Conservation (phyloP, 1,140 invertebrate genomes). For the Bombus cullumanus region DNA sequence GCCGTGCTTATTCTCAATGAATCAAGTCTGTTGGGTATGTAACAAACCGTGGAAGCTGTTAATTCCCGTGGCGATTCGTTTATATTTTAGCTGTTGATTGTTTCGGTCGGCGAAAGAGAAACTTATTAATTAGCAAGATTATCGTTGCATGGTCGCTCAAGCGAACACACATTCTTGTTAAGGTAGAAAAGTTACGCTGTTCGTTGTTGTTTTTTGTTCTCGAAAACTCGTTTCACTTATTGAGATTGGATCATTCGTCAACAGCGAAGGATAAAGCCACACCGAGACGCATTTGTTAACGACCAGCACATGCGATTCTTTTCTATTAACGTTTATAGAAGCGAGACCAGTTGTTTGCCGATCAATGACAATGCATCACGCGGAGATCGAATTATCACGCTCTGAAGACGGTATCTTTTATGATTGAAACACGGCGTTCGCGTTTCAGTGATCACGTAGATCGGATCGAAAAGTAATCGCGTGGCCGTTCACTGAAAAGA, state of each 20-base stretch:
- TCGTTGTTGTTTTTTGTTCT: conserved; percentile 12
- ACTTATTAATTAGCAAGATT: too few relatives aligned
- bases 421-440: conserved; percentile 22
- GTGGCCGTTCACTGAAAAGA: conserved; percentile 64
- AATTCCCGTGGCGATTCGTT: conserved; percentile 38
- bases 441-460: conserved; percentile 72
- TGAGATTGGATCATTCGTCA: neutral
- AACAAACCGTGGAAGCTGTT: conserved; percentile 36
- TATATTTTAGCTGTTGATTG: too few relatives aligned
- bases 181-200: neutral
- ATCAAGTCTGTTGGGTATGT: conserved; percentile 37
- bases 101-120: too few relatives aligned
- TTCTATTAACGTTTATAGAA: conserved; percentile 20
- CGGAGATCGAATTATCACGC: conserved; percentile 56
- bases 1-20: conserved; percentile 26
- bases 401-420: conserved; percentile 36
- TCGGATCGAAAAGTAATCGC: conserved; percentile 77
- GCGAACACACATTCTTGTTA: too few relatives aligned
- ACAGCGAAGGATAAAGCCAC: neutral
- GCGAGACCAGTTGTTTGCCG: conserved; percentile 4
- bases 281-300: conserved; percentile 5
- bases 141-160: too few relatives aligned
- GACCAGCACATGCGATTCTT: neutral
- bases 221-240: neutral
- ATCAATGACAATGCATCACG: conserved; percentile 60